Evolutionary conservation across 2,888 invertebrate genomes (phyloP), one percentile per base, ranked within the genome.

Genomic region (Yponomeuta evonymella): DNA sequence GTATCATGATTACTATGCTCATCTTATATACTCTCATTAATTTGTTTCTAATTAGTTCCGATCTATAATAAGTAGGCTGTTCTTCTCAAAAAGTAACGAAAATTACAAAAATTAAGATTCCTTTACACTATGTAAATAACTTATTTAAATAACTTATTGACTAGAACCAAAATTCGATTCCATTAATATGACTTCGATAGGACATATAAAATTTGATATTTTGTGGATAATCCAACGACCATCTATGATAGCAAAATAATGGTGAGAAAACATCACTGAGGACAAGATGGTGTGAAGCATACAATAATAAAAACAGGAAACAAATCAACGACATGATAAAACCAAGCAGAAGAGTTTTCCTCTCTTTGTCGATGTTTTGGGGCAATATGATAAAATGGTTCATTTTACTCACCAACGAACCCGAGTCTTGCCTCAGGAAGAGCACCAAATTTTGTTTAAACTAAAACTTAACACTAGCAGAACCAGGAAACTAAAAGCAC

Each of bases 401-500:
- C 2, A 15, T 15, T 15, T 15, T 15, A 58, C 51, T 58, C 15
- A 58, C 51, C 51, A 58, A 43, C 6, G 9, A 43, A 43, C 43
- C 43, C 6, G 43, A 43, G 43, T 43, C 9, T 6, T 43, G 51
- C 15, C 15, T 12, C 51, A 15, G 51, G 51, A 43, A 58, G 15
- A 12, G 51, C 51, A 58, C 15, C 51, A 58, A 5, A 58, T 58
- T 6, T 43, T 2, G 51, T 15, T 15, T 58, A 15, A 58, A 15
- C 51, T 29, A 12, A 65, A 65, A 65, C 65, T 65, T 12, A 36
- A 67, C 23, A 48, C 43, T 9, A 5, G 43, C 36, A 67, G 67
- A 48, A 43, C 6, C n/a, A 36, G n/a, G 48, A 43, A 67, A 67
- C 43, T 58, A 15, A 48, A 67, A 67, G 11, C 67, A 67, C 43